Evolutionary conservation across 1,140 invertebrate species (phyloP).

Genomic region (Tetranychus urticae): DNA sequence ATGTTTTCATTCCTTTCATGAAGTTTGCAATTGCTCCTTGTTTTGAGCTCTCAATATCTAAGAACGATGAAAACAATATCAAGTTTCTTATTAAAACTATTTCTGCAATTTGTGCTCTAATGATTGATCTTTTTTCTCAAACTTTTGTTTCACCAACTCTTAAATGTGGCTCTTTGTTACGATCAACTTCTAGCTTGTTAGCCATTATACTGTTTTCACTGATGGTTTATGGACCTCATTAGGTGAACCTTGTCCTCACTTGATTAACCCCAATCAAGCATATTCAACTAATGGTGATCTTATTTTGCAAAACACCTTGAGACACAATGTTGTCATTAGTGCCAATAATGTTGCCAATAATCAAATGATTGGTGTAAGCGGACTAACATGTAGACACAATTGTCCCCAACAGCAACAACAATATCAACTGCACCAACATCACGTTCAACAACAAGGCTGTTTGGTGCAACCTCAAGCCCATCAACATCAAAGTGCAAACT

Average conservation of each 20-base stretch:
- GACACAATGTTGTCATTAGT: no score
- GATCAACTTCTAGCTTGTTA: constrained; percentile 12
- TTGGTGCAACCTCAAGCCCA: no score
- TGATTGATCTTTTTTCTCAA: neutral
- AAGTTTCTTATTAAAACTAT: no score
- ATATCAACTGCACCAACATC: neutral
- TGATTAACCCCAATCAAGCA: constrained; percentile 1
- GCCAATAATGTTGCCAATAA: neutral
- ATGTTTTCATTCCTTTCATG: no score
- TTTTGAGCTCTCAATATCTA: no score
- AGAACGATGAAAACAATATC: no score
- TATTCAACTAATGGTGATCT: neutral
- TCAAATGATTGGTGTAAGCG: neutral
- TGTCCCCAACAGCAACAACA: neutral
- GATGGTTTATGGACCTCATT: constrained; percentile 17
- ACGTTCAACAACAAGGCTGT: neutral
- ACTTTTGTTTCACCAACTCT: neutral
- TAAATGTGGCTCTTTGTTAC: neutral
- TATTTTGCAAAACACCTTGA: neutral
- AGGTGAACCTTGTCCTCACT: constrained; percentile 13
- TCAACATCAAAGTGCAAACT: neutral
- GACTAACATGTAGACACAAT: no score
- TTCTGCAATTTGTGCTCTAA: no score
- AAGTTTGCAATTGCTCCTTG: no score
- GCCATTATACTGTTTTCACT: constrained; percentile 16